Conservation (phyloP, 92 coral and sea anemone species). For the Heteractis magnifica region DNA sequence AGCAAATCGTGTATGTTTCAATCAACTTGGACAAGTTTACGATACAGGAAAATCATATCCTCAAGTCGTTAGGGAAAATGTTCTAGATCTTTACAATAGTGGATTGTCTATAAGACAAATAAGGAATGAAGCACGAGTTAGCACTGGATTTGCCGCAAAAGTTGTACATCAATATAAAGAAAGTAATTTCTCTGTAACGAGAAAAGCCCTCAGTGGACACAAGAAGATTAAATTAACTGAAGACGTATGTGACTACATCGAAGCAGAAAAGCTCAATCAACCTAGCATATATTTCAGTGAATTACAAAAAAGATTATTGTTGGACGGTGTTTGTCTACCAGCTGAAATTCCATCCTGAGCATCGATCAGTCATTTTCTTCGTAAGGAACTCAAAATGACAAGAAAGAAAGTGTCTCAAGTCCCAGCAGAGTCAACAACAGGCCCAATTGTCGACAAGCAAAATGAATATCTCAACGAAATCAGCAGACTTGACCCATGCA, state of each 20-base stretch:
- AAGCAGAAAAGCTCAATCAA: not conserved
- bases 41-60: slow-evolving; percentile 26
- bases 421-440: not conserved
- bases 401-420: not conserved
- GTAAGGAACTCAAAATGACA: not conserved
- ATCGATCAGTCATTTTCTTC: not conserved
- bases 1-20: not conserved
- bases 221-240: not conserved
- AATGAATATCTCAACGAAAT: not conserved
- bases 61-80: not conserved
- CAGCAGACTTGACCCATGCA: not conserved
- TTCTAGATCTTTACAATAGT: not conserved
- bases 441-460: not conserved
- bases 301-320: not conserved
- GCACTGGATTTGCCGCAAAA: not conserved
- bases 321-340: not conserved
- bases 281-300: not conserved
- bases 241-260: not conserved
- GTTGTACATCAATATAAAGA: not conserved
- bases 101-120: not conserved
- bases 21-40: slow-evolving; percentile 37
- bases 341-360: not conserved
- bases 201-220: not conserved
- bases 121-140: not conserved
- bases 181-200: not conserved